phyloP scores from a whole-genome alignment of 2,113 vertebrate species.

The Daubentonia madagascariensis region DNA sequence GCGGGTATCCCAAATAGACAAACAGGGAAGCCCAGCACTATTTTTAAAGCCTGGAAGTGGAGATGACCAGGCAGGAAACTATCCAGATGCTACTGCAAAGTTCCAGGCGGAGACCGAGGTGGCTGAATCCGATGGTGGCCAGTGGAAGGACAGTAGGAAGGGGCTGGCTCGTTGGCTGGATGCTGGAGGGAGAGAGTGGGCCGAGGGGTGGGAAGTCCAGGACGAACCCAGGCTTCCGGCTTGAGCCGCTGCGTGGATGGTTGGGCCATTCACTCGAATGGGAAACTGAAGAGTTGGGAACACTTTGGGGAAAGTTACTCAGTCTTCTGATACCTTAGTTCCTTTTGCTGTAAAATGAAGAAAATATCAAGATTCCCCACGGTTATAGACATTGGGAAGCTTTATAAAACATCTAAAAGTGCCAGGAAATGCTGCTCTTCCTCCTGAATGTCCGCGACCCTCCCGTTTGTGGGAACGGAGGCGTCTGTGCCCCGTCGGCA shows the following conservation, averaged over 20 bases:
- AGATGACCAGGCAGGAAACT: neutral
- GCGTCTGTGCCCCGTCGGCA: neutral
- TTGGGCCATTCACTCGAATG: neutral
- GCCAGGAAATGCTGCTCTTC: neutral
- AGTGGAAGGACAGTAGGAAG: neutral
- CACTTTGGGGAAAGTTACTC: neutral
- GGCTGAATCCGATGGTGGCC: neutral
- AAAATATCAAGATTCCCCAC: too few species aligned
- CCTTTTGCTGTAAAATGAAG: neutral
- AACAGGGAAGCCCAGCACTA: neutral
- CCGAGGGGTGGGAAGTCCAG: fast-evolving
- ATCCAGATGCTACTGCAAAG: fast-evolving
- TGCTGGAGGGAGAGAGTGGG: neutral
- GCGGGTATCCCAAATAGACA: too few species aligned
- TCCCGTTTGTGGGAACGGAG: neutral
- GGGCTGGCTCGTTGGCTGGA: fast-evolving
- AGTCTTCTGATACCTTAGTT: neutral
- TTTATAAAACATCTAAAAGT: neutral
- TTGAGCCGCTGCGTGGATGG: neutral
- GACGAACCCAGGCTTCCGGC: neutral
- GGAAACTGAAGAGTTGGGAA: neutral
- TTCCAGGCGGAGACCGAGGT: neutral
- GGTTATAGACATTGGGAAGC: neutral
- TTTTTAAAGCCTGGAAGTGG: neutral
- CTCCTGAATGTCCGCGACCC: neutral